A percentile compares a stretch with the other conserved stretches of the same genome.
Conservation (phyloP, 2,888 invertebrate genomes). For the Blera fallax region DNA sequence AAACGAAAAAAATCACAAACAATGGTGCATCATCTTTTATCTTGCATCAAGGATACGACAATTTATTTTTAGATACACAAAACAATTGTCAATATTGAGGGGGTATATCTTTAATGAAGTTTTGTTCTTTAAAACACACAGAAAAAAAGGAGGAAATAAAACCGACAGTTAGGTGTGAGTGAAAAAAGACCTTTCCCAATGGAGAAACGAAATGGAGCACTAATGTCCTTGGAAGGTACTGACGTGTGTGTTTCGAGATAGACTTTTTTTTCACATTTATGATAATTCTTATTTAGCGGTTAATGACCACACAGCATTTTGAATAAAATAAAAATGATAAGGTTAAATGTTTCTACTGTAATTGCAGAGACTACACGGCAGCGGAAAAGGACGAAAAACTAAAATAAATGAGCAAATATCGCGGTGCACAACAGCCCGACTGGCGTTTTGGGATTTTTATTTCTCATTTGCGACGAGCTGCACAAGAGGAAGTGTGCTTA, state of each 20-base stretch:
- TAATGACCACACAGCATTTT: background rate
- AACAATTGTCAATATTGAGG: slow-evolving; percentile 8
- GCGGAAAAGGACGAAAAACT: slow-evolving; percentile 43
- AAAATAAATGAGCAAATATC: slow-evolving; percentile 44
- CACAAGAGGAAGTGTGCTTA: slow-evolving; percentile 22
- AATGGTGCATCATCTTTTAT: slow-evolving; percentile 26
- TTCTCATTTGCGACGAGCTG: slow-evolving; percentile 48
- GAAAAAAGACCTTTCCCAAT: slow-evolving; percentile 10
- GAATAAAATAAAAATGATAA: background rate
- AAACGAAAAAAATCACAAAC: background rate
- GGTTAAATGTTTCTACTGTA: background rate
- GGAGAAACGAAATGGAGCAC: background rate
- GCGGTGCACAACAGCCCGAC: slow-evolving; percentile 35
- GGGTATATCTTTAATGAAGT: background rate
- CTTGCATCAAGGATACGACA: slow-evolving; percentile 30
- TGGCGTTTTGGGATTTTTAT: slow-evolving; percentile 22
- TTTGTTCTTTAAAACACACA: slow-evolving; percentile 11
- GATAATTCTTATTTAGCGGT: background rate
- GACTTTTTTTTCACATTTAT: slow-evolving; percentile 1
- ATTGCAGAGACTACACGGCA: background rate
- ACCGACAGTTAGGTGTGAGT: background rate
- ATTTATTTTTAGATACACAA: slow-evolving; percentile 36
- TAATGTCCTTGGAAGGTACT: slow-evolving; percentile 51
- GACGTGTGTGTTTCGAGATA: background rate
- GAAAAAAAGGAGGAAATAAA: background rate